Evolutionary conservation across 2,797 vertebrate species (phyloP).

Genomic region (Tangara arthus): DNA sequence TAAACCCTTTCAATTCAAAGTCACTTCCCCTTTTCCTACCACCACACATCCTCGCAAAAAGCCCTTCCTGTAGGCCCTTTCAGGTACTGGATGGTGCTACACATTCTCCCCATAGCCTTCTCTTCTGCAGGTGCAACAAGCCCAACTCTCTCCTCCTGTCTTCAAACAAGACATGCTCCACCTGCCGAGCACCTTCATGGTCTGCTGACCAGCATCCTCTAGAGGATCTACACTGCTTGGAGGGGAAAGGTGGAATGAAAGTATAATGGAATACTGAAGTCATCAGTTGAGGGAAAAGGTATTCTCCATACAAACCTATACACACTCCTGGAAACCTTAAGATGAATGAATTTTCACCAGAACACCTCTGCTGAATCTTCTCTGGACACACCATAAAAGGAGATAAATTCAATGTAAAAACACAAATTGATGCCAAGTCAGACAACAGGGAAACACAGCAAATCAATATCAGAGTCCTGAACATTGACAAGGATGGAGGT

Average conservation of each 20-base stretch:
- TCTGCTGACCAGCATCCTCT: background rate
- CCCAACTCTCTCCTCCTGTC: background rate
- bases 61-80: no score
- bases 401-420: background rate
- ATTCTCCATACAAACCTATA: background rate
- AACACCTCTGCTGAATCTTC: background rate
- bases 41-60: background rate
- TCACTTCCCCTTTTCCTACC: background rate
- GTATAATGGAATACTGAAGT: background rate
- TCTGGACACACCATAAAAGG: background rate
- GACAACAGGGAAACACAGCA: background rate
- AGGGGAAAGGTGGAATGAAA: background rate
- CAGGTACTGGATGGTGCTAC: background rate
- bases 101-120: accelerated
- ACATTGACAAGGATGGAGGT: background rate
- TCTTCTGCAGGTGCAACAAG: background rate
- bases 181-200: background rate
- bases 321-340: background rate
- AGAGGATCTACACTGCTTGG: background rate
- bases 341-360: background rate
- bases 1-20: background rate
- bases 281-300: background rate
- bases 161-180: background rate
- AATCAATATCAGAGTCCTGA: background rate
- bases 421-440: background rate